A percentile compares a stretch with the other conserved stretches of the same genome.
phyloP scores from a whole-genome alignment of 2,113 vertebrate species.

The Chrysemys picta region DNA sequence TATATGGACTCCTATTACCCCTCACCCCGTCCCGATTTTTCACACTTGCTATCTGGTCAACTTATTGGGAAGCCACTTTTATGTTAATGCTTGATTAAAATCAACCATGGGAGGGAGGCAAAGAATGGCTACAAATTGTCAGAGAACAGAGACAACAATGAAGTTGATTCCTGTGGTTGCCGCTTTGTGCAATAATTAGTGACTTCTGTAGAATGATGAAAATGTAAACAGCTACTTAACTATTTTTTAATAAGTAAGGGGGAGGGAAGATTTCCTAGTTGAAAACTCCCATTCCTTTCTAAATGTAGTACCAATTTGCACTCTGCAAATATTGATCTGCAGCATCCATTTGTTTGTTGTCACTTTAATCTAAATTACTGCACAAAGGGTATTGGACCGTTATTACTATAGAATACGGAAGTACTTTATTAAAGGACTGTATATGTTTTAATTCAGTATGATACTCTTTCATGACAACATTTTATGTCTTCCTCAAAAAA shows the following conservation, averaged over 20 bases:
- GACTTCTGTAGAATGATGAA: neutral
- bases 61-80: neutral
- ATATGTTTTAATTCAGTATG: neutral
- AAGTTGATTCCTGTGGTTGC: neutral
- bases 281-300: neutral
- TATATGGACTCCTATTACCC: no score
- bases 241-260: neutral
- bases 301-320: neutral
- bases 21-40: no score
- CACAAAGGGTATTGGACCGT: no score
- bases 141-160: neutral
- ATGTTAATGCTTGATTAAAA: neutral
- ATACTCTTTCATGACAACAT: neutral
- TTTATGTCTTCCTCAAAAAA: neutral
- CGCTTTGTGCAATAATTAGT: rapidly evolving
- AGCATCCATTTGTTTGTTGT: neutral
- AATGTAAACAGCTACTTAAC: rapidly evolving
- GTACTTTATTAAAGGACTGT: neutral
- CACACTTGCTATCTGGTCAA: no score
- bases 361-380: neutral
- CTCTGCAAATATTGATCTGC: no score
- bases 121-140: neutral
- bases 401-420: neutral
- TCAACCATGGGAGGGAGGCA: neutral
- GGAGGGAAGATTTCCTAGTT: neutral